Percentiles rank a stretch among this genome's conserved stretches.
Evolutionary conservation across 2,113 vertebrate species (phyloP).

Genomic region (Catharus fuscescens): DNA sequence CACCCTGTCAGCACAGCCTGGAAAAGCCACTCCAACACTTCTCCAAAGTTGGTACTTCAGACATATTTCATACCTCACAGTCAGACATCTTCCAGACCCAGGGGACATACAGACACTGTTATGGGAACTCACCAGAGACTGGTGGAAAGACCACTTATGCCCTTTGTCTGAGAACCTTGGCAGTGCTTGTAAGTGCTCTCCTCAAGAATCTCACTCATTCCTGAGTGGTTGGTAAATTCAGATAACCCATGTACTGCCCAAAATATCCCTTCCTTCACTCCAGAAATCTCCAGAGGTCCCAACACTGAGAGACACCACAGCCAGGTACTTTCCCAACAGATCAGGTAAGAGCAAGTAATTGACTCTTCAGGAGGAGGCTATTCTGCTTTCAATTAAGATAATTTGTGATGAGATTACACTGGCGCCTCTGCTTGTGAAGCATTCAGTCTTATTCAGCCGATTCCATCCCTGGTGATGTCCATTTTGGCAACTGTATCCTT

Average conservation of each 20-base stretch:
- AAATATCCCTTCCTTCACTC: neutral
- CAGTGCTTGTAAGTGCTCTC: neutral
- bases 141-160: neutral
- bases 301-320: neutral
- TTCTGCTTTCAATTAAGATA: constrained; percentile 34
- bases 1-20: neutral
- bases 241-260: neutral
- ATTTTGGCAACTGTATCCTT: neutral
- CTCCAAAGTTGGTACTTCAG: neutral
- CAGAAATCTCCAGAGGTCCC: neutral
- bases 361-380: neutral
- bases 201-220: neutral
- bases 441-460: neutral
- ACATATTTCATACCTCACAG: neutral
- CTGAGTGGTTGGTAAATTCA: neutral
- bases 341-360: neutral
- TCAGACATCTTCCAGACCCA: neutral
- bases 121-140: neutral
- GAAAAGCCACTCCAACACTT: neutral
- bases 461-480: neutral
- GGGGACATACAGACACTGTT: neutral
- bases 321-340: constrained; percentile 49
- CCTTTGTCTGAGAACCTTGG: neutral
- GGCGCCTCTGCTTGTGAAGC: neutral
- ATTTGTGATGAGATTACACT: constrained; percentile 13